phyloP scores from a whole-genome alignment of 37 sponge, comb jelly and placozoan species.

The Haliclona indistincta region DNA sequence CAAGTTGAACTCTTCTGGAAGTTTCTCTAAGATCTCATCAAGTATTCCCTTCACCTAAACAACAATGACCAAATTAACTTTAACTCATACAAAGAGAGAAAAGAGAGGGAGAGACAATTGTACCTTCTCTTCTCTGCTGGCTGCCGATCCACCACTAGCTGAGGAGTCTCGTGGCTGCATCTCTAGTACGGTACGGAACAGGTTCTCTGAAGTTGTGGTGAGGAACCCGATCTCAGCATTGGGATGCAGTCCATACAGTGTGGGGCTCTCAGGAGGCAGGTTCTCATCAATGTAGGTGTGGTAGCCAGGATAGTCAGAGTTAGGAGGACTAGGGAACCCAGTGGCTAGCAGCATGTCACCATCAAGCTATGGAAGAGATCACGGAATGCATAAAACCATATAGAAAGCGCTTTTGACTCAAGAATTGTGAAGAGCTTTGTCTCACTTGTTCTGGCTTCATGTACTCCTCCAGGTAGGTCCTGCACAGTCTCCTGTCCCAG shows the following conservation, averaged over 20 bases:
- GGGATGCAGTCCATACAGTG: slow-evolving; percentile 98
- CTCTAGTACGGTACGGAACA: slow-evolving; percentile 97
- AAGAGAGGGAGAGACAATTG: no score
- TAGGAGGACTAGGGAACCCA: slow-evolving; percentile 90
- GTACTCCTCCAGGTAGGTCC: slow-evolving; percentile 94
- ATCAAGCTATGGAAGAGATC: slow-evolving; percentile 83
- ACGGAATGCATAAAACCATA: no score
- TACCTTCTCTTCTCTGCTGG: slow-evolving; percentile 94
- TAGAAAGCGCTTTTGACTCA: no score
- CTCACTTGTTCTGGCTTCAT: slow-evolving; percentile 93
- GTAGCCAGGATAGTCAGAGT: slow-evolving; percentile 91
- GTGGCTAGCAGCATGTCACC: slow-evolving; percentile 88
- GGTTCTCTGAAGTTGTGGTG: slow-evolving; percentile 94
- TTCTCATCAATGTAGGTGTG: slow-evolving; percentile 93
- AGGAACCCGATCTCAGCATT: slow-evolving; percentile 99
- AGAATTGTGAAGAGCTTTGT: no score
- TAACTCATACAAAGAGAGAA: no score
- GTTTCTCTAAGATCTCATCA: slow-evolving; percentile 92
- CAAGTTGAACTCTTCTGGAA: slow-evolving; percentile 95
- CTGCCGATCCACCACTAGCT: slow-evolving; percentile 67
- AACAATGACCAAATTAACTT: no score
- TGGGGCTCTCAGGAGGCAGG: slow-evolving; percentile 96
- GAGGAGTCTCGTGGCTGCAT: slow-evolving; percentile 97
- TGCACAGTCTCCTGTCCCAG: slow-evolving; percentile 97
- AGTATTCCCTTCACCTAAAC: slow-evolving; percentile 59